Percentiles rank a stretch among this genome's conserved stretches.
These are phyloP conservation scores for Geopemphigus sp. DNA, from an alignment of 1,140 invertebrate genomes.

Conservation along the genomic window DNA sequence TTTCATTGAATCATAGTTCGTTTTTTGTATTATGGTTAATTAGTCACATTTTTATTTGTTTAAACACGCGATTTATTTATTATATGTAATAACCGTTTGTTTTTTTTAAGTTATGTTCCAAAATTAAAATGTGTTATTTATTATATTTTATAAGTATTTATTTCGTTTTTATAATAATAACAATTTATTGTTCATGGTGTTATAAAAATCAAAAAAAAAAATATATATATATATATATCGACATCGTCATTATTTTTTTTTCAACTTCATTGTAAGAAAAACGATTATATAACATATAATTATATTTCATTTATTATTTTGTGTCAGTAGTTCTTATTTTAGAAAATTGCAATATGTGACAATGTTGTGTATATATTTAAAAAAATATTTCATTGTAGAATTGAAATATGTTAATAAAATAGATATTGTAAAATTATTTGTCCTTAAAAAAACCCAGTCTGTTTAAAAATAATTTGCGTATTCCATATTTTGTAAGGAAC, in stretches of 20 bases:
- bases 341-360: too few species aligned
- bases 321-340: neutral
- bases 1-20: neutral
- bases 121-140: neutral
- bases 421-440: neutral
- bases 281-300: neutral
- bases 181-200: neutral
- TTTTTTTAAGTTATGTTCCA: neutral
- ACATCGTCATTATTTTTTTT: neutral
- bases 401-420: too few species aligned
- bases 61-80: neutral
- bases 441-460: too few species aligned
- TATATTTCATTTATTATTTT: neutral
- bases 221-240: too few species aligned
- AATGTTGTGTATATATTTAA: too few species aligned
- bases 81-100: neutral
- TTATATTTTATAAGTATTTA: neutral
- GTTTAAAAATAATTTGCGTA: too few species aligned
- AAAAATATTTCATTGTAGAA: too few species aligned
- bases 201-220: neutral
- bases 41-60: neutral
- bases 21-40: neutral
- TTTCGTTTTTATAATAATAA: neutral
- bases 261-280: neutral
- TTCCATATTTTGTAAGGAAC: neutral